Conservation (phyloP, 2,113 vertebrate species). For the Craseonycteris thonglongyai region DNA sequence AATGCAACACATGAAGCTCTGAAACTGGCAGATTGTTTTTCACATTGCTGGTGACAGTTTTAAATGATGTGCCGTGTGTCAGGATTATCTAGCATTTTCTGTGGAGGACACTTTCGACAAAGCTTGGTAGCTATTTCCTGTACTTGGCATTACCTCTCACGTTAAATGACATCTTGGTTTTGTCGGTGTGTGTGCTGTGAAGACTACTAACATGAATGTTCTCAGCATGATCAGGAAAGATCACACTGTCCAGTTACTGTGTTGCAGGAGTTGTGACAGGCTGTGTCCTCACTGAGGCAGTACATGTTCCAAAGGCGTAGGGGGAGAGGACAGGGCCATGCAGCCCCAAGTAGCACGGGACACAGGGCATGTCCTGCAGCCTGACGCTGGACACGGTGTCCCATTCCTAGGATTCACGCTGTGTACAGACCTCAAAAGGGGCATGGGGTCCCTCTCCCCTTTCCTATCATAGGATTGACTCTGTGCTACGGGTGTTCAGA, state of each 20-base stretch:
- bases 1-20: not conserved
- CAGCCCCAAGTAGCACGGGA: too few relatives aligned
- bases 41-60: not conserved
- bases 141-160: not conserved
- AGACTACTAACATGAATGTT: not conserved
- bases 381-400: too few relatives aligned
- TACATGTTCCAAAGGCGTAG: too few relatives aligned
- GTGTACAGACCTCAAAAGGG: not conserved
- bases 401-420: not conserved
- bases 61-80: not conserved
- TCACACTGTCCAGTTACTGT: not conserved
- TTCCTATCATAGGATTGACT: not conserved
- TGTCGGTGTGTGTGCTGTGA: not conserved
- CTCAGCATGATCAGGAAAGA: not conserved
- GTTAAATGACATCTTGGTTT: conserved; percentile 20
- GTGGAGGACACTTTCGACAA: not conserved
- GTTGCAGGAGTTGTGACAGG: not conserved
- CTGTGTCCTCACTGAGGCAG: not conserved
- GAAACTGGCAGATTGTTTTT: not conserved
- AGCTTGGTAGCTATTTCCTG: not conserved
- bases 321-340: not conserved
- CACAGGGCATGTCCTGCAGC: too few relatives aligned
- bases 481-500: not conserved
- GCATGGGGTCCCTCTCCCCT: too few relatives aligned
- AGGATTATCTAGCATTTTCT: not conserved